Base-by-base conservation (phyloP, 2,888 invertebrate genomes). In the Graphium colonna region DNA sequence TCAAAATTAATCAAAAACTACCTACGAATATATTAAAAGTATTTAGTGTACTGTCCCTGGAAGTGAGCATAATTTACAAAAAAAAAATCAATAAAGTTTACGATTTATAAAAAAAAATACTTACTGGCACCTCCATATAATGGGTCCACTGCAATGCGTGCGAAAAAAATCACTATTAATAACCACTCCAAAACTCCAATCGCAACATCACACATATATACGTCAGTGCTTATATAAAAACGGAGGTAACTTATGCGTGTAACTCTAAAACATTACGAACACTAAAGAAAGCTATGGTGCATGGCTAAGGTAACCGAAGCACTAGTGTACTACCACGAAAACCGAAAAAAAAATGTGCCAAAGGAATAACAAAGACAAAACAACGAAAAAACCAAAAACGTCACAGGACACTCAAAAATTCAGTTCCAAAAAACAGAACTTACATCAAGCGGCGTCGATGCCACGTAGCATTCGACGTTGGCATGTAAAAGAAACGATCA, bases 71-170 rank as follows among this genome's bases (percentile, higher is more conserved):
- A n/a, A n/a, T n/a, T n/a, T n/a, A n/a, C n/a, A n/a, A n/a, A n/a
- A n/a, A n/a, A n/a, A n/a, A n/a, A n/a, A n/a, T n/a, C n/a, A n/a
- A n/a, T n/a, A n/a, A n/a, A n/a, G n/a, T n/a, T n/a, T n/a, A n/a
- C n/a, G n/a, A n/a, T 8, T 13, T 15, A 42, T 21, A 40, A 26
- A 9, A 28, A 17, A 33, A 28, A 18, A 48, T 82, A 92, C 92
- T 92, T 91, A 92, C 92, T 93, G 82, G 92, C 92, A 82, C 92
- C 92, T 91, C 93, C 94, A 92, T 92, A 93, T 75, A 93, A 88
- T 70, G 93, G 93, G 91, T 94, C 94, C 92, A 93, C 94, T 94
- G 91, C 67, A 82, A 79, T 45, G 78, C 63, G 63, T 65, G 78
- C 77, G 79, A 68, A 73, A 64, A 75, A 77, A 71, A 85, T 86